phyloP scores from a whole-genome alignment of 2,113 vertebrate genomes.

The Sterrhoptilus dennistouni region DNA sequence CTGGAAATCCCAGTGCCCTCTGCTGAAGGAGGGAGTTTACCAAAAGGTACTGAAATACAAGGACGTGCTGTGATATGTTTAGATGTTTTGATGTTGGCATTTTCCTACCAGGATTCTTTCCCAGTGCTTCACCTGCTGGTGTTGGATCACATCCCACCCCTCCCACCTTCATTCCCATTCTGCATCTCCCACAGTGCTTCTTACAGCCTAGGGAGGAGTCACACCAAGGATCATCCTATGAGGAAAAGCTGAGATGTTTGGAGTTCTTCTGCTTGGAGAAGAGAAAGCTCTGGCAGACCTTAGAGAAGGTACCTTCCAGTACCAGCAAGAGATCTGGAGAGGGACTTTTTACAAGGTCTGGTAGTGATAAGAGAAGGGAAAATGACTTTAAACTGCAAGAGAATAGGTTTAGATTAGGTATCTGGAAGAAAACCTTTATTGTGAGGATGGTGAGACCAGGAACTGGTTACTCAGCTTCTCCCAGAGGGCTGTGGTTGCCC shows the following conservation, averaged over 20 bases:
- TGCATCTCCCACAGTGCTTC: rapidly evolving
- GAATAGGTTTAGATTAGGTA: background rate
- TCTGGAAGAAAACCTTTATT: background rate
- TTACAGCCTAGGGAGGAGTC: rapidly evolving
- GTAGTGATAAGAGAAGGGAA: background rate
- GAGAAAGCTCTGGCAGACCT: background rate
- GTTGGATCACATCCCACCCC: rapidly evolving
- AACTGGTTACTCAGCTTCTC: background rate
- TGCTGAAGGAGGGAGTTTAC: background rate
- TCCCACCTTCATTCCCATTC: background rate
- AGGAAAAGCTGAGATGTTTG: background rate
- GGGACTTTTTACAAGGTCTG: background rate
- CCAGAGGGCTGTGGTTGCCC: background rate
- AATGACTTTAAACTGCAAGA: background rate
- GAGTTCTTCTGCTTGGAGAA: background rate
- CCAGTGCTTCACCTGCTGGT: rapidly evolving
- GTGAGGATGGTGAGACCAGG: background rate
- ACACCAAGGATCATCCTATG: rapidly evolving
- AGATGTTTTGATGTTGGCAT: background rate
- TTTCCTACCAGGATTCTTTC: too few relatives aligned
- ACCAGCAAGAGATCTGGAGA: background rate
- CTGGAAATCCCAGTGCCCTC: background rate
- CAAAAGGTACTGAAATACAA: background rate
- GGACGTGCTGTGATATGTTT: rapidly evolving
- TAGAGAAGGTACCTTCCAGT: background rate